Evolutionary conservation across 2,113 vertebrate species (phyloP).

Genomic region (Propithecus coquereli): DNA sequence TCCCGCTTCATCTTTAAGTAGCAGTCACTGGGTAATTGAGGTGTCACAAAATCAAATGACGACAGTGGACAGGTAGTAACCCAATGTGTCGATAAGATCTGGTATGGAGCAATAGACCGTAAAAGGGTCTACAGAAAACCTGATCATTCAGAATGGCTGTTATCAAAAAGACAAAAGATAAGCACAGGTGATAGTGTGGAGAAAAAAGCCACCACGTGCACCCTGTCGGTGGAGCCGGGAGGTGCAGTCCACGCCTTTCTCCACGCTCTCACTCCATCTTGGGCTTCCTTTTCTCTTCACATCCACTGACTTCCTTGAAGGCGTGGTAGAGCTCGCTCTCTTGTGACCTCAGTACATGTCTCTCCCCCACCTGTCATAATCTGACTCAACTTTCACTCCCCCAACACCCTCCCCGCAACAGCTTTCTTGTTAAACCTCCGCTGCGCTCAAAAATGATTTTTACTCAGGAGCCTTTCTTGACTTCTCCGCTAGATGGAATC

Average conservation of each 20-base stretch:
- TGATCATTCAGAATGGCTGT: neutral
- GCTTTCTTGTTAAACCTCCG: neutral
- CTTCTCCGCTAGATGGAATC: neutral
- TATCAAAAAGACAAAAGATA: neutral
- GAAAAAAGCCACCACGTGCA: neutral
- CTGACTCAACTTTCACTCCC: neutral
- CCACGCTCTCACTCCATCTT: neutral
- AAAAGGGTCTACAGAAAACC: neutral
- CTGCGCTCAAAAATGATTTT: neutral
- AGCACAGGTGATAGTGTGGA: neutral
- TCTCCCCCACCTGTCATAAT: neutral
- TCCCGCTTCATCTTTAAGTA: neutral
- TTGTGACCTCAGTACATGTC: neutral
- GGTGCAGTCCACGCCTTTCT: neutral
- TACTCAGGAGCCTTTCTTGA: neutral
- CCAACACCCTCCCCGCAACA: neutral
- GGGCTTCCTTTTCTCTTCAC: neutral
- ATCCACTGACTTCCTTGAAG: neutral
- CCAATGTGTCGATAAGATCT: too few species aligned
- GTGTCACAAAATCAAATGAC: neutral
- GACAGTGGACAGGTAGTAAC: accelerated
- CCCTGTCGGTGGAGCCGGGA: too few species aligned
- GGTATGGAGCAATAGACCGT: too few species aligned
- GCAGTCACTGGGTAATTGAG: neutral
- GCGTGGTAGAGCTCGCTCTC: too few species aligned